A percentile compares a stretch with the other conserved stretches of the same genome.
Evolutionary conservation across 2,113 vertebrate genomes (phyloP).

Genomic region (Emydocephalus ijimae): DNA sequence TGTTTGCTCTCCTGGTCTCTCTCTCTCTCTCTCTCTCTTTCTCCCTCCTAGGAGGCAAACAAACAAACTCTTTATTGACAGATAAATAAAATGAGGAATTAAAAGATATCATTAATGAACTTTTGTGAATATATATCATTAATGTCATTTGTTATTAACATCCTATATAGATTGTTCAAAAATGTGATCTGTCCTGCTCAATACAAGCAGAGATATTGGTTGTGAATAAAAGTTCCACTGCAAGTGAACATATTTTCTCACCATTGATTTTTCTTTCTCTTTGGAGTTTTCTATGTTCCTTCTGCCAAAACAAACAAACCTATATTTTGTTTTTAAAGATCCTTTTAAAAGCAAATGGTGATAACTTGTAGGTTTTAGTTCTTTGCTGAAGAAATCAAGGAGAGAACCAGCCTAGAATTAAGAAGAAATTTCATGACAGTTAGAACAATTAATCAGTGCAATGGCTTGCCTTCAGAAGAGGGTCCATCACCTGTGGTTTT

Average conservation of each 20-base stretch:
- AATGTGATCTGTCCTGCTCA: not conserved
- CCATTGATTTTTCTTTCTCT: conserved; percentile 26
- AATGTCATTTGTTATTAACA: conserved; percentile 21
- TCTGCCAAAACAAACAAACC: conserved; percentile 25
- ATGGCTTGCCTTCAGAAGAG: not conserved
- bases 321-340: conserved; percentile 22
- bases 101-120: not conserved
- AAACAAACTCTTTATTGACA: not conserved
- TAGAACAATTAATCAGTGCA: not conserved
- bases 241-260: conserved; percentile 24
- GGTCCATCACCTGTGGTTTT: not conserved
- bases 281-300: not conserved
- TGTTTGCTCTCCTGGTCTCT: not conserved
- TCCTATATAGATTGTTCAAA: not conserved
- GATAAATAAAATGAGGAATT: conserved; percentile 37
- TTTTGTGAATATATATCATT: conserved; percentile 21
- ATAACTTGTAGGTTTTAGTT: conserved; percentile 24
- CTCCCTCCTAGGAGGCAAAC: not conserved
- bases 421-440: not conserved
- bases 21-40: not conserved
- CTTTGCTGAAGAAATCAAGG: conserved; percentile 6
- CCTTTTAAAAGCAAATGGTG: conserved; percentile 10
- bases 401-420: not conserved
- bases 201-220: not conserved
- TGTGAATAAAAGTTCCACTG: not conserved